phyloP scores from a whole-genome alignment of 2,888 invertebrate genomes.

The Seira musarum region DNA sequence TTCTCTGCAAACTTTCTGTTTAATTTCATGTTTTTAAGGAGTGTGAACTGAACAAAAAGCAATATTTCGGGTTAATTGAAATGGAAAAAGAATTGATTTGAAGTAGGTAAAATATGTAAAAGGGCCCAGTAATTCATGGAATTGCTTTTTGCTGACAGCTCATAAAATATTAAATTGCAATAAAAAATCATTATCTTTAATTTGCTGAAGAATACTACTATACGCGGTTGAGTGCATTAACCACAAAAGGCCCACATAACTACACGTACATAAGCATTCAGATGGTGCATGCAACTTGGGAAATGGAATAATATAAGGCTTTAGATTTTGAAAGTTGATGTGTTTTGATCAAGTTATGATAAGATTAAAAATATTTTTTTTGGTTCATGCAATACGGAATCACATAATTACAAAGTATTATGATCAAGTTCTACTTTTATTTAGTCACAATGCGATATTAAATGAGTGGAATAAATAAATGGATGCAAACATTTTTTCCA shows the following conservation, averaged over 20 bases:
- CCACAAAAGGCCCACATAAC: too few species aligned
- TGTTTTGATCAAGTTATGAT: slow-evolving; percentile 9
- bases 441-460: background rate
- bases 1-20: too few species aligned
- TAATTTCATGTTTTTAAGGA: too few species aligned
- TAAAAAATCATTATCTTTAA: background rate
- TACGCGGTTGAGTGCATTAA: background rate
- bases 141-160: background rate
- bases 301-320: background rate
- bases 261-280: background rate
- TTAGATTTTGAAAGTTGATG: slow-evolving; percentile 18
- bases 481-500: too few species aligned
- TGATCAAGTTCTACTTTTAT: background rate
- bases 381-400: background rate
- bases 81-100: background rate
- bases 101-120: background rate
- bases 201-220: slow-evolving; percentile 9
- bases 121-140: background rate
- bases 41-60: too few species aligned
- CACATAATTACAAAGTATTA: background rate
- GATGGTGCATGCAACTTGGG: background rate
- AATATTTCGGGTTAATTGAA: background rate
- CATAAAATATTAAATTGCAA: slow-evolving; percentile 5
- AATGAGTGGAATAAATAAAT: background rate
- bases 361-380: slow-evolving; percentile 6